These are phyloP conservation scores for Neolamprologus tretocephalus DNA, from an alignment of 2,113 vertebrate genomes.

Conservation along the genomic window DNA sequence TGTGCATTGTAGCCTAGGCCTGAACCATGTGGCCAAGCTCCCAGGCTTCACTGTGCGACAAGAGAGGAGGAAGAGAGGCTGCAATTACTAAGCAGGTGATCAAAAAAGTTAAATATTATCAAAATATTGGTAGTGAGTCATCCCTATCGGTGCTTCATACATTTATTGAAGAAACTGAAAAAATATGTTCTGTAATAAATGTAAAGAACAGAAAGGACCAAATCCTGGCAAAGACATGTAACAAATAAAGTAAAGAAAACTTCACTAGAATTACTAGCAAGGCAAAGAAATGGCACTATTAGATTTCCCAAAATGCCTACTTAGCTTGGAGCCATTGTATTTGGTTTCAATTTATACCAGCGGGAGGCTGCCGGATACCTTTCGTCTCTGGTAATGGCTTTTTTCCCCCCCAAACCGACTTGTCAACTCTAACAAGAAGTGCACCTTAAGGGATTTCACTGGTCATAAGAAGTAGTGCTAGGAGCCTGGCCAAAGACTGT, in stretches of 20 bases:
- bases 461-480: conserved; percentile 29
- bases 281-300: conserved; percentile 27
- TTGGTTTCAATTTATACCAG: conserved; percentile 58
- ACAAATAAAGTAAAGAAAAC: conserved; percentile 20
- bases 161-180: neutral
- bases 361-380: conserved; percentile 51
- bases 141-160: neutral
- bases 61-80: neutral
- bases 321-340: conserved; percentile 58
- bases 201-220: neutral
- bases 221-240: neutral
- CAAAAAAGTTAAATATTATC: neutral
- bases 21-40: conserved; percentile 70
- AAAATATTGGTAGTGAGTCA: neutral
- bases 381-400: conserved; percentile 60
- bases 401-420: conserved; percentile 31
- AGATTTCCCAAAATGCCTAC: conserved; percentile 50
- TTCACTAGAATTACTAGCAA: conserved; percentile 26
- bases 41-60: conserved; percentile 50
- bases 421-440: conserved; percentile 60
- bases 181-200: neutral
- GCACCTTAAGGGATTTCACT: conserved; percentile 40
- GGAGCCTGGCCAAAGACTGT: conserved; percentile 40
- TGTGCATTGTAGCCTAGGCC: conserved; percentile 53
- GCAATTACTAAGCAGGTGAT: conserved; percentile 17